Conservation (phyloP, 1,140 invertebrate genomes). For the Musca domestica region DNA sequence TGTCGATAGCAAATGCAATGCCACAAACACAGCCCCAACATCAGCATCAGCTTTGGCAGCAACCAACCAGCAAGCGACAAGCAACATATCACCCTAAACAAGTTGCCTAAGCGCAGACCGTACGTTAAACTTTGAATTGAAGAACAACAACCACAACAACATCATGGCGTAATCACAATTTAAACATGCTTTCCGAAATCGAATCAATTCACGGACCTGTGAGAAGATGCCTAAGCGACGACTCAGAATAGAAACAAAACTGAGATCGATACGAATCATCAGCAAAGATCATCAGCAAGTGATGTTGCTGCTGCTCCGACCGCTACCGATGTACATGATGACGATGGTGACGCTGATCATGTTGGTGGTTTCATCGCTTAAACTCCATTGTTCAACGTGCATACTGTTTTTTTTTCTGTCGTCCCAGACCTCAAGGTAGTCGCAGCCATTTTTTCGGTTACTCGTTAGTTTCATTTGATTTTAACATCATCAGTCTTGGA, state of each 20-base stretch:
- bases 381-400: too few species aligned
- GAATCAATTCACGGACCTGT: not conserved
- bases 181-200: constrained; percentile 17
- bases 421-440: too few species aligned
- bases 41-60: constrained; percentile 17
- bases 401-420: too few species aligned
- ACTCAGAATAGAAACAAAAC: not conserved
- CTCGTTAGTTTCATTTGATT: not conserved
- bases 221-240: not conserved
- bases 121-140: constrained; percentile 3
- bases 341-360: too few species aligned
- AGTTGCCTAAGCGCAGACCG: constrained; percentile 13
- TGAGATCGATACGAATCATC: constrained; percentile 21
- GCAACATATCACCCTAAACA: constrained; percentile 20
- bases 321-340: too few species aligned
- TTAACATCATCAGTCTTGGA: constrained; percentile 17
- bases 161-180: constrained; percentile 5
- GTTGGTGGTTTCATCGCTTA: too few species aligned
- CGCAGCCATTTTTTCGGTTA: too few species aligned
- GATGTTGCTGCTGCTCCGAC: constrained; percentile 1
- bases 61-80: constrained; percentile 14
- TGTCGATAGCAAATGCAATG: constrained; percentile 45
- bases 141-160: constrained; percentile 1
- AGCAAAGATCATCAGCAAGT: constrained; percentile 15
- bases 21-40: constrained; percentile 26